Evolutionary conservation across 2,888 invertebrate species (phyloP), one percentile per base, ranked within the genome.

Genomic region (Brachyopa scutellaris): DNA sequence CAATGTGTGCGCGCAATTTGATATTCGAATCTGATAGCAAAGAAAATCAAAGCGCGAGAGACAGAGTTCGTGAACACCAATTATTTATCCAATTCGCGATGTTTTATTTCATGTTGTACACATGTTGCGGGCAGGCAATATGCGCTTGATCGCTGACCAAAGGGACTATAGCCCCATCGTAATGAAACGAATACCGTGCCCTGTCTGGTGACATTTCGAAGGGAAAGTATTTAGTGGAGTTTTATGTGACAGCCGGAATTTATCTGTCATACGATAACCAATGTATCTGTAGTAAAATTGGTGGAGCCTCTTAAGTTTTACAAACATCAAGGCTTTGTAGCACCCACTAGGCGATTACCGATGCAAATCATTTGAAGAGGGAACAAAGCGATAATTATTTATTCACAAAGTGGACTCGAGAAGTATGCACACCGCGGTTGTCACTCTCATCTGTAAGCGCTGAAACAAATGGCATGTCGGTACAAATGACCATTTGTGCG

Each of bases 1-100:
- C 85, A 85, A 85, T 83, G 78, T 78, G 83, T 84, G 79, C 62
- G 73, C 83, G 85, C 85, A 85, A 85, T 85, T 85, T 85, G 85
- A 85, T 85, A 85, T 85, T 85, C 85, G 85, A 85, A 84, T 84
- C 84, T 82, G 85, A 85, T 85, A 85, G 82, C 83, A 82, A 53
- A 66, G 72, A 80, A 84, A 85, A 85, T 85, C 85, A 83, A 69
- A 84, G 77, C 82, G 82, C 77, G 47, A 77, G 77, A 82, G 70
- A 82, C 82, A 77, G 82, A 85, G 85, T 85, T 85, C 85, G 85
- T 85, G 85, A 83, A 85, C 85, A 85, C 85, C 85, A 85, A 85
- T 85, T 85, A 85, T 85, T 85, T 85, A 85, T 85, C 85, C 85
- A 85, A 85, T 85, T 85, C 85, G 85, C 84, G 82, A 84, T 84